These are phyloP conservation scores for Varanus komodoensis DNA, from an alignment of 2,113 vertebrate genomes.

Conservation along the genomic window DNA sequence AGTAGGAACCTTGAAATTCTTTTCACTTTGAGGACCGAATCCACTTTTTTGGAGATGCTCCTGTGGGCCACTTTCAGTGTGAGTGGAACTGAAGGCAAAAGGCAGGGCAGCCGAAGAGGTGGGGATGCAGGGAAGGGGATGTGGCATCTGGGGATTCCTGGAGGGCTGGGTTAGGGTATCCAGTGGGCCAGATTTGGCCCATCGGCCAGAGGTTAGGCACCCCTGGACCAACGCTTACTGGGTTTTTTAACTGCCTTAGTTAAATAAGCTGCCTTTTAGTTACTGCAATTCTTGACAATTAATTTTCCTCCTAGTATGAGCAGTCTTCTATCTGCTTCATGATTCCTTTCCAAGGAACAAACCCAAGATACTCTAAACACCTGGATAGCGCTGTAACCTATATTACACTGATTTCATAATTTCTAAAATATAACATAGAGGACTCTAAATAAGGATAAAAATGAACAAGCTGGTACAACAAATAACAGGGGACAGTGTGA, in stretches of 20 bases:
- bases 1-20: too few species aligned
- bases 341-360: slow-evolving; percentile 45
- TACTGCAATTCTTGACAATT: slow-evolving; percentile 49
- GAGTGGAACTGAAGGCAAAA: too few species aligned
- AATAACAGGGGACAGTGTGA: slow-evolving; percentile 3
- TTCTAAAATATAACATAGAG: slow-evolving; percentile 31
- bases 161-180: too few species aligned
- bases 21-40: too few species aligned
- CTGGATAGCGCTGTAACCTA: slow-evolving; percentile 1
- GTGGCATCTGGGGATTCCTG: too few species aligned
- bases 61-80: too few species aligned
- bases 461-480: neutral
- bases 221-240: too few species aligned
- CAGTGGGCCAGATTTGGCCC: too few species aligned
- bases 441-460: neutral
- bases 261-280: slow-evolving; percentile 46
- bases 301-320: slow-evolving; percentile 53
- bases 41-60: too few species aligned
- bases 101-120: too few species aligned
- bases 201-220: too few species aligned
- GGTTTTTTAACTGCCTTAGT: neutral
- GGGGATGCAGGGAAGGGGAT: too few species aligned
- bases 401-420: neutral
- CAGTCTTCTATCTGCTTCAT: slow-evolving; percentile 34
- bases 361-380: slow-evolving; percentile 14